phyloP scores from a whole-genome alignment of 1,140 invertebrate genomes.

The Pectinophora gossypiella region DNA sequence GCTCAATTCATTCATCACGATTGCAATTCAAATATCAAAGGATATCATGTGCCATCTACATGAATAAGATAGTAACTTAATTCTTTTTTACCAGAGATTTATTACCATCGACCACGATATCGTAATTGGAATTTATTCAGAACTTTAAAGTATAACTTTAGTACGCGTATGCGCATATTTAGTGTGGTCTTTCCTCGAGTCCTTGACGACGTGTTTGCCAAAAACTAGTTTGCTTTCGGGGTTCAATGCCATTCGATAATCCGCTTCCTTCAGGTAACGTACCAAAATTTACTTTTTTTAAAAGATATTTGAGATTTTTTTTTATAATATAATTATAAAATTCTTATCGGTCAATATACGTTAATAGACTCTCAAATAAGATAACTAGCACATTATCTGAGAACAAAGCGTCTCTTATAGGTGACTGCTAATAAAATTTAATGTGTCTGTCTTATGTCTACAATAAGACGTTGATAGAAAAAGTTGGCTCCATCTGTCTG shows the following conservation, averaged over 20 bases:
- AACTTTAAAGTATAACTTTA: too few relatives aligned
- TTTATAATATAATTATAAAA: too few relatives aligned
- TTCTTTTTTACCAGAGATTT: too few relatives aligned
- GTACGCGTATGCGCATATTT: neutral
- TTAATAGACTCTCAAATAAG: neutral
- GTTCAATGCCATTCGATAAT: conserved; percentile 44
- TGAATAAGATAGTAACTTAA: too few relatives aligned
- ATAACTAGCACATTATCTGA: neutral
- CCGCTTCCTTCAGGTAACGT: too few relatives aligned
- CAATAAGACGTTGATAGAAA: neutral
- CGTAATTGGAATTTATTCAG: too few relatives aligned
- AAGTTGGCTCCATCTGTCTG: neutral
- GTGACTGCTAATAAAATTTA: neutral
- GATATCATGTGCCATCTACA: too few relatives aligned
- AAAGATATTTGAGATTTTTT: too few relatives aligned
- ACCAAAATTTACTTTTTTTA: neutral
- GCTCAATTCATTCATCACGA: too few relatives aligned
- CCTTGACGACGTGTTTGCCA: conserved; percentile 22
- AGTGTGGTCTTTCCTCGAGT: neutral
- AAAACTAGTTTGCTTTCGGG: conserved; percentile 60
- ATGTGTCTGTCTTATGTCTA: neutral
- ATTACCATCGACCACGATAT: too few relatives aligned
- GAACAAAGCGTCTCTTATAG: neutral
- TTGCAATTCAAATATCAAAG: too few relatives aligned
- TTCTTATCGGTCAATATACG: neutral